Evolutionary conservation across 2,888 invertebrate genomes (phyloP).

Genomic region (Panzeria rudis): DNA sequence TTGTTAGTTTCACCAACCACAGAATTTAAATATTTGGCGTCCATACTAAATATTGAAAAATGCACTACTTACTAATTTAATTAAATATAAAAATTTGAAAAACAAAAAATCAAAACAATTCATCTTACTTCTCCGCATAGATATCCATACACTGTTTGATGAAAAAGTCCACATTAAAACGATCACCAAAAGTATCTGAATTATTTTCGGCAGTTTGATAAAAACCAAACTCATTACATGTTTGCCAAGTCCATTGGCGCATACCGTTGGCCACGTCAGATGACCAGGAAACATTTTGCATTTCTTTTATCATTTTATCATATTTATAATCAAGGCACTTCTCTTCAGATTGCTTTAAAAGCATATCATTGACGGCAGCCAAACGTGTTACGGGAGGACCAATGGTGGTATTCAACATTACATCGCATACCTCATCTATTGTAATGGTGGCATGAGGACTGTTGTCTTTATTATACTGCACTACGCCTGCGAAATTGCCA

Average conservation of each 20-base stretch:
- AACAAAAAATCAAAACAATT: neutral
- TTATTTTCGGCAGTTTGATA: slow-evolving; percentile 91
- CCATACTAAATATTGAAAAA: slow-evolving; percentile 84
- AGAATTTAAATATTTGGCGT: slow-evolving; percentile 85
- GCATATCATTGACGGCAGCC: slow-evolving; percentile 89
- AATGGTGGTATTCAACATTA: slow-evolving; percentile 87
- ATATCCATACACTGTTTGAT: slow-evolving; percentile 92
- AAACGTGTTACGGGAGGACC: slow-evolving; percentile 88
- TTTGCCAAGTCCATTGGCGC: slow-evolving; percentile 97
- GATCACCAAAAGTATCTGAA: slow-evolving; percentile 88
- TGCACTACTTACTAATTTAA: neutral
- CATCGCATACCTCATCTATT: slow-evolving; percentile 91
- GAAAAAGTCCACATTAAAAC: slow-evolving; percentile 91
- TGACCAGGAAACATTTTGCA: slow-evolving; percentile 88
- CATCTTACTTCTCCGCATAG: slow-evolving; percentile 88
- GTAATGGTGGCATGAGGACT: slow-evolving; percentile 90
- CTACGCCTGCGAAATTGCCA: slow-evolving; percentile 94
- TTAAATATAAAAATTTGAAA: neutral
- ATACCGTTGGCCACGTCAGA: slow-evolving; percentile 87
- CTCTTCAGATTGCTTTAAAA: slow-evolving; percentile 87
- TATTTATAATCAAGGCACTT: slow-evolving; percentile 94
- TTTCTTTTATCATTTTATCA: slow-evolving; percentile 88
- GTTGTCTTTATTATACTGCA: slow-evolving; percentile 98
- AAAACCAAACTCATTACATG: slow-evolving; percentile 98
- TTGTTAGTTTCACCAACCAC: slow-evolving; percentile 90